Evolutionary conservation across 2,113 vertebrate species (phyloP), one percentile per base, ranked within the genome.

Genomic region (Halcyon malimbica): DNA sequence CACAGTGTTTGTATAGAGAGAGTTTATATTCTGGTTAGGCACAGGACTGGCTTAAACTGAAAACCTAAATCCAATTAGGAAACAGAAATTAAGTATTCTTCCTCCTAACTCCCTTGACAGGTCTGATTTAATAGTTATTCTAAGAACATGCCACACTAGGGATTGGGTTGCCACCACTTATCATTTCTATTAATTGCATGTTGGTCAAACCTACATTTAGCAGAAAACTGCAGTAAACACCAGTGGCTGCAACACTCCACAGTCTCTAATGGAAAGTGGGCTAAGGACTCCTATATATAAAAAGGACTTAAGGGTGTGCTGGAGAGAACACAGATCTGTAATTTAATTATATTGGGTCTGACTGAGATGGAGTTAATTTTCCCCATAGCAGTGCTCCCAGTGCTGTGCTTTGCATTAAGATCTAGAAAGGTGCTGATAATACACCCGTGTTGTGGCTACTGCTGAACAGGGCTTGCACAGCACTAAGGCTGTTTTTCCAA

Each of bases 61-160:
- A 91, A 89, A 87, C 10, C 33, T 78, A 82, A 75, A 95, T 78
- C 25, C 68, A 87, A 91, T 75, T 79, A 94, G 70, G 69, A 91
- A 95, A 82, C 4, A 90, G 51, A 94, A 89, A 93, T 82, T 78
- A 95, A 68, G 37, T 42, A 87, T 79, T 84, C 69, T 81, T 91
- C 77, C 20, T 93, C 81, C 25, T 39, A 78, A 28, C 9, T 84
- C 69, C 51, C 77, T 75, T 87, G 81, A 82, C 56, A 91, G 20
- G 29, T 85, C 84, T 89, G 74, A 94, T 87, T 91, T 74, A 93
- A 84, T 50, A 91, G 60, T 63, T 87, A 68, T 68, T 87, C 65
- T 76, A 71, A 46, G 81, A 87, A 79, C 23, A 62, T 31, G 16
- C 16, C 9, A 42, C 62, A 33, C 16, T 11, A 71, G 74, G 74